Conservation (phyloP, 2,113 vertebrate genomes). For the Plectropomus leopardus region DNA sequence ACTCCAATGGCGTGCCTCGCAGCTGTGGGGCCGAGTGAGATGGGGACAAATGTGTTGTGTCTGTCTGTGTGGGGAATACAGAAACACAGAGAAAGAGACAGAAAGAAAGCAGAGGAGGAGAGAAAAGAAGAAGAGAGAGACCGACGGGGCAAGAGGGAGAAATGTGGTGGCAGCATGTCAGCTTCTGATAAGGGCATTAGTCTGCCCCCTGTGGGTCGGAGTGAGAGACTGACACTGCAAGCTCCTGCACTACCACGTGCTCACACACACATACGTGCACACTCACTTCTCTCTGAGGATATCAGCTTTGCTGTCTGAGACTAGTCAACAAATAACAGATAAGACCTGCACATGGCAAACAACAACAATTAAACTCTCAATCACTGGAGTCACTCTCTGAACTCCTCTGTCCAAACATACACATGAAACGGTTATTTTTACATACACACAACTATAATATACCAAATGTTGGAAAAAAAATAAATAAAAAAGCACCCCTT, state of each 20-base stretch:
- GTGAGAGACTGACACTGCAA: slow-evolving; percentile 66
- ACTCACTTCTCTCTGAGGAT: slow-evolving; percentile 66
- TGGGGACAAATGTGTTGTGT: slow-evolving; percentile 58
- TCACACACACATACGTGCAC: slow-evolving; percentile 12
- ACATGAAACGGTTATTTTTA: slow-evolving; percentile 47
- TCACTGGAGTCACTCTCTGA: slow-evolving; percentile 51
- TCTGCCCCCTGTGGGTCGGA: slow-evolving; percentile 83
- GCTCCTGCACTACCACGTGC: not conserved
- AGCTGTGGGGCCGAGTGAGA: slow-evolving; percentile 56
- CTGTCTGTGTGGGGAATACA: slow-evolving; percentile 43
- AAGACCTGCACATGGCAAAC: slow-evolving; percentile 67
- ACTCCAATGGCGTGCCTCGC: slow-evolving; percentile 52
- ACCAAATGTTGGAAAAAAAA: slow-evolving; percentile 38
- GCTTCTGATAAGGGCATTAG: slow-evolving; percentile 85
- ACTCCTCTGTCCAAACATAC: slow-evolving; percentile 52
- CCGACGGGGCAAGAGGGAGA: slow-evolving; percentile 64
- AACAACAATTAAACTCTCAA: slow-evolving; percentile 58
- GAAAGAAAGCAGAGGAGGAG: slow-evolving; percentile 39
- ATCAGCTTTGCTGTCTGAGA: slow-evolving; percentile 72
- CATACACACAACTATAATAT: slow-evolving; percentile 37
- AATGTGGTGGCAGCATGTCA: slow-evolving; percentile 78
- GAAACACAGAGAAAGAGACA: slow-evolving; percentile 20
- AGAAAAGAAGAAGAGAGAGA: slow-evolving; percentile 37
- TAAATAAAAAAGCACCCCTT: slow-evolving; percentile 16
- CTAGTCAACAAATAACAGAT: slow-evolving; percentile 71